A percentile compares a stretch with the other conserved stretches of the same genome.
Conservation (phyloP, 1,140 invertebrate genomes). For the Pristionchus pacificus region DNA sequence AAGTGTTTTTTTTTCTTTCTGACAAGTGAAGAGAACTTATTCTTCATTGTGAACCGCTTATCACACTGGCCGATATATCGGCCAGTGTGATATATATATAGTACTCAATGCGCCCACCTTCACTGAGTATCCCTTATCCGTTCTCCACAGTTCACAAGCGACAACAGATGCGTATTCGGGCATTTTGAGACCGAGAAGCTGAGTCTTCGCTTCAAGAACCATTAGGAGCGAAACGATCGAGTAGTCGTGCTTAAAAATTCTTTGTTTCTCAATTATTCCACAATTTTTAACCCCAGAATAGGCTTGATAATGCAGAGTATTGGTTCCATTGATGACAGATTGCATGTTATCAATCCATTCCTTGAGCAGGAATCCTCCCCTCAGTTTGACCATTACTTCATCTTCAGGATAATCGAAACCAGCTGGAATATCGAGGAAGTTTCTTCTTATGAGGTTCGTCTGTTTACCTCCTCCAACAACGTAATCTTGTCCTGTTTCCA, state of each 20-base stretch:
- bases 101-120: too few relatives aligned
- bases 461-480: not conserved
- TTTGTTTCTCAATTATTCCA: not conserved
- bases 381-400: not conserved
- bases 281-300: not conserved
- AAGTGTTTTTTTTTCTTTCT: too few relatives aligned
- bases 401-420: not conserved
- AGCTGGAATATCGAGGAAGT: not conserved
- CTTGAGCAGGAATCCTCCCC: not conserved
- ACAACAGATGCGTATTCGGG: slow-evolving; percentile 8
- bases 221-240: not conserved
- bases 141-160: slow-evolving; percentile 1
- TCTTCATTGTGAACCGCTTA: too few relatives aligned
- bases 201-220: not conserved
- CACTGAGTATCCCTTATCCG: not conserved
- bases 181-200: not conserved
- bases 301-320: not conserved
- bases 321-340: not conserved
- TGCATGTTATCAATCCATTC: not conserved
- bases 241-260: slow-evolving; percentile 4
- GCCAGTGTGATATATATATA: too few relatives aligned
- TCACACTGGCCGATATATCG: too few relatives aligned
- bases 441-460: not conserved
- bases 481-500: not conserved
- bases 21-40: too few relatives aligned